These are phyloP conservation scores for Siniperca chuatsi DNA, from an alignment of 2,113 vertebrate species.

Conservation along the genomic window DNA sequence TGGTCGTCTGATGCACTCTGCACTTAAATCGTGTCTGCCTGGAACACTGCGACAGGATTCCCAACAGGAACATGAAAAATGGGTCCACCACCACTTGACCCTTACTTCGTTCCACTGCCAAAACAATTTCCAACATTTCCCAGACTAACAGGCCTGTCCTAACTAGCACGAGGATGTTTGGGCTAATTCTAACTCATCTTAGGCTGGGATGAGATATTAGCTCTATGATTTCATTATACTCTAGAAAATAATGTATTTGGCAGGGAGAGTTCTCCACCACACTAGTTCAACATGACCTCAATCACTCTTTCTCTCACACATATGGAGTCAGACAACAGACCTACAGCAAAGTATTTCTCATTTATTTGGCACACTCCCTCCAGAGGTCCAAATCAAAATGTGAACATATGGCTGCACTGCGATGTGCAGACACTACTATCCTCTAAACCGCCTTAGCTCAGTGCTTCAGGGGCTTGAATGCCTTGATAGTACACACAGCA, in stretches of 20 bases:
- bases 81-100: constrained; percentile 57
- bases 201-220: constrained; percentile 34
- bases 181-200: constrained; percentile 21
- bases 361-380: constrained; percentile 46
- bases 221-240: constrained; percentile 38
- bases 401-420: constrained; percentile 67
- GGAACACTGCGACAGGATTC: constrained; percentile 48
- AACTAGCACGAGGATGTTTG: constrained; percentile 25
- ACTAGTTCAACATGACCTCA: constrained; percentile 56
- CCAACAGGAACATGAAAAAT: constrained; percentile 54
- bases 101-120: constrained; percentile 42
- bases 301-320: constrained; percentile 31
- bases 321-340: constrained; percentile 55
- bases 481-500: constrained; percentile 33
- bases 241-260: constrained; percentile 55
- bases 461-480: constrained; percentile 25
- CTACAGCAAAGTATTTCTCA: constrained; percentile 54
- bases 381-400: constrained; percentile 57
- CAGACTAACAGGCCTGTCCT: constrained; percentile 47
- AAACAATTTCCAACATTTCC: constrained; percentile 59
- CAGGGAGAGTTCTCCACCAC: constrained; percentile 33
- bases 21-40: constrained; percentile 53
- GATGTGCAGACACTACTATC: constrained; percentile 50
- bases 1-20: constrained; percentile 51
- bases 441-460: constrained; percentile 47